A percentile compares a stretch with the other conserved stretches of the same genome.
phyloP scores from a whole-genome alignment of 2,888 invertebrate species.

The Drosophila phalerata region DNA sequence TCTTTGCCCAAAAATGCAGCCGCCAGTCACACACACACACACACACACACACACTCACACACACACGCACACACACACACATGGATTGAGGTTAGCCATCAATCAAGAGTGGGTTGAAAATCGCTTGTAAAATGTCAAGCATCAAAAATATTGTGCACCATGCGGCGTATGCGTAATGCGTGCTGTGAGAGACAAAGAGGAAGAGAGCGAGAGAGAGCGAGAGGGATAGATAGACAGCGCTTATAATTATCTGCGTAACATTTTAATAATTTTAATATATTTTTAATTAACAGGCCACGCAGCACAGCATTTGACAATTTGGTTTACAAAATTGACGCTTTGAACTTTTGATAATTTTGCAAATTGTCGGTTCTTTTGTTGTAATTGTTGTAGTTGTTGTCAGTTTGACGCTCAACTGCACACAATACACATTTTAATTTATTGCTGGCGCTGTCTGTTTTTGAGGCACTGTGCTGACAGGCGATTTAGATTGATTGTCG shows the following conservation, averaged over 20 bases:
- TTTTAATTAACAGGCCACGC: conserved; percentile 71
- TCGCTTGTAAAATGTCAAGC: conserved; percentile 30
- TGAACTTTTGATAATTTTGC: conserved; percentile 41
- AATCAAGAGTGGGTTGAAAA: conserved; percentile 58
- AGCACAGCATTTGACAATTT: conserved; percentile 36
- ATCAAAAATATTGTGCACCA: conserved; percentile 46
- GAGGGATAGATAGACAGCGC: background rate
- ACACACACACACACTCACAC: conserved; percentile 14
- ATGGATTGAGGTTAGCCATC: conserved; percentile 56
- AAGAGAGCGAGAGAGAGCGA: background rate
- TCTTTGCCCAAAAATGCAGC: conserved; percentile 64
- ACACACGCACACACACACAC: conserved; percentile 12
- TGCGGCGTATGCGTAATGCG: conserved; percentile 65
- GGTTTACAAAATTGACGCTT: conserved; percentile 44
- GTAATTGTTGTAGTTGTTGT: conserved; percentile 12
- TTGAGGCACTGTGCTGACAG: conserved; percentile 59
- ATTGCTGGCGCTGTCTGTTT: conserved; percentile 53
- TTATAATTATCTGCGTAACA: conserved; percentile 59
- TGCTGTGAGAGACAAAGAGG: background rate
- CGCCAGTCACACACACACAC: conserved; percentile 10
- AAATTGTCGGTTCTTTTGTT: conserved; percentile 20
- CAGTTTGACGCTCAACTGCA: conserved; percentile 49
- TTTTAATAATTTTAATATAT: conserved; percentile 74
- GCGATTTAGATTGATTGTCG: conserved; percentile 77
- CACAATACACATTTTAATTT: conserved; percentile 69